Evolutionary conservation across 2,113 vertebrate species (phyloP).

Genomic region (Acinonyx jubatus): DNA sequence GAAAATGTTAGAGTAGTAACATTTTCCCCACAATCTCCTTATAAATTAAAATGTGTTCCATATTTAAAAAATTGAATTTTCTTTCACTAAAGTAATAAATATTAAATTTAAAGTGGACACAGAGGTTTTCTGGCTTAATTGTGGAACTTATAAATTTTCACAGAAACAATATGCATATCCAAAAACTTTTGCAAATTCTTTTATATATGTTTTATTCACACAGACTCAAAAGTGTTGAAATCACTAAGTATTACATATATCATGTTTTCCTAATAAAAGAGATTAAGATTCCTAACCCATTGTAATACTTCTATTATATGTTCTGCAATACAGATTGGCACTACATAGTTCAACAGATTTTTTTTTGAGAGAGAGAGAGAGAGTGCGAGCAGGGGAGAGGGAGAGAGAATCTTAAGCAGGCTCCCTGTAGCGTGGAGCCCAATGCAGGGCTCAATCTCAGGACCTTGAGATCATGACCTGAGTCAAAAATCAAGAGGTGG

Average conservation of each 20-base stretch:
- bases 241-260: background rate
- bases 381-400: too few species aligned
- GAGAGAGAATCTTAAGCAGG: too few species aligned
- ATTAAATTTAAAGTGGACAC: background rate
- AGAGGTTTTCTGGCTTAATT: background rate
- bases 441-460: too few species aligned
- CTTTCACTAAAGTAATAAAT: background rate
- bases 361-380: background rate
- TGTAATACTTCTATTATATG: background rate
- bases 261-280: slow-evolving; percentile 31
- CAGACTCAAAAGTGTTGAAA: background rate
- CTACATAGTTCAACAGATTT: background rate
- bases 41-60: background rate
- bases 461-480: too few species aligned
- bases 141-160: background rate
- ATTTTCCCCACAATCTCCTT: background rate
- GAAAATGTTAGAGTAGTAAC: background rate
- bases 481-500: too few species aligned
- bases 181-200: background rate
- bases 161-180: background rate
- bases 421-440: too few species aligned
- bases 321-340: background rate
- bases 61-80: background rate
- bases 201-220: background rate
- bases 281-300: background rate